phyloP scores from a whole-genome alignment of 2,113 vertebrate genomes.

The Montifringilla adamsi region DNA sequence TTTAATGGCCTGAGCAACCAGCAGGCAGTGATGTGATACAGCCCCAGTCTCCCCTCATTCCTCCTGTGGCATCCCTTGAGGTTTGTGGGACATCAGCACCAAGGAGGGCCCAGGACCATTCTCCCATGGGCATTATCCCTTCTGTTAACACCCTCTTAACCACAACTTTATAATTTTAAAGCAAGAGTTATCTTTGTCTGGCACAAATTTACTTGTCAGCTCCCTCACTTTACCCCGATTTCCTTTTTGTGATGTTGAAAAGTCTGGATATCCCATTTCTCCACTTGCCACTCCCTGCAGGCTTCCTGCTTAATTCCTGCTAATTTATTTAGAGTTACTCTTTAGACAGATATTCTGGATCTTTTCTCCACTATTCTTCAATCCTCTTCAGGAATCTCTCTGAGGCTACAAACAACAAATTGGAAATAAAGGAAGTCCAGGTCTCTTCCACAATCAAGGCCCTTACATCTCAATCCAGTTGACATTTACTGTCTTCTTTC shows the following conservation, averaged over 20 bases:
- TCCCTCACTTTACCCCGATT: neutral
- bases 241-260: neutral
- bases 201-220: neutral
- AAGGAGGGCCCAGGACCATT: neutral
- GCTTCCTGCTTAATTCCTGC: neutral
- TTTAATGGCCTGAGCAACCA: neutral
- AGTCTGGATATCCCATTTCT: neutral
- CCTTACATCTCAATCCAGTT: neutral
- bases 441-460: neutral
- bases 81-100: neutral
- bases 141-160: neutral
- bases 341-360: neutral
- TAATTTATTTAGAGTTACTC: neutral
- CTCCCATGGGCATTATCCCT: rapidly evolving
- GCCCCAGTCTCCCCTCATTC: neutral
- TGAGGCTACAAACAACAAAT: neutral
- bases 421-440: neutral
- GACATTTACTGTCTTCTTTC: no score
- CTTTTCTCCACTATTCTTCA: neutral
- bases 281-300: neutral
- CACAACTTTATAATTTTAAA: neutral
- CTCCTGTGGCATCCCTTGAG: neutral
- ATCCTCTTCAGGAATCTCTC: neutral
- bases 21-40: neutral
- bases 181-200: neutral